Evolutionary conservation across 2,113 vertebrate species (phyloP).

Genomic region (Leptosomus discolor): DNA sequence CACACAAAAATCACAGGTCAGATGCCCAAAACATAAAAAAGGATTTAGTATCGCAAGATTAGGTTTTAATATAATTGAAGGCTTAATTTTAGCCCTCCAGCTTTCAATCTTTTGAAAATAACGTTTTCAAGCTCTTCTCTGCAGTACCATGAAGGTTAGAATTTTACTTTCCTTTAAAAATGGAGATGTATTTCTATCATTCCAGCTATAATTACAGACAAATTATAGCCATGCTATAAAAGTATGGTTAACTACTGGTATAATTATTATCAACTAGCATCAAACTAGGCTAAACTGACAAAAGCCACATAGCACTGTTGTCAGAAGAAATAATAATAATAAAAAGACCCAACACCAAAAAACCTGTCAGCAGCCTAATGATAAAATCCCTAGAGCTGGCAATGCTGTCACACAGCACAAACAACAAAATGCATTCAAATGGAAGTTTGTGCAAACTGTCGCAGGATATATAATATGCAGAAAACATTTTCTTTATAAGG

Average conservation of each 20-base stretch:
- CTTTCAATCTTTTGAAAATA: constrained; percentile 8
- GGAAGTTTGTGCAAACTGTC: background rate
- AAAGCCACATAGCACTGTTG: background rate
- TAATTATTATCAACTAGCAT: constrained; percentile 9
- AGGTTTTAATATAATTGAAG: background rate
- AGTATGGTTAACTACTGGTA: background rate
- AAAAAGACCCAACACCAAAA: background rate
- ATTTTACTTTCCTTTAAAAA: background rate
- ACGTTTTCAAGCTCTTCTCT: background rate
- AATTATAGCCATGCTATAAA: background rate
- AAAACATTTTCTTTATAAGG: background rate
- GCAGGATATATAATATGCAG: background rate
- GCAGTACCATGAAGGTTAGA: background rate
- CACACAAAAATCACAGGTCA: background rate
- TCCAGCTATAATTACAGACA: background rate
- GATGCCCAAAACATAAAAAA: background rate
- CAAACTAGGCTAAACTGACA: constrained; percentile 20
- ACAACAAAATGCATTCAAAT: background rate
- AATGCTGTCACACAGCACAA: background rate
- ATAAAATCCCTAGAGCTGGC: background rate
- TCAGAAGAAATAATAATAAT: background rate
- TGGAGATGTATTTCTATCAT: background rate
- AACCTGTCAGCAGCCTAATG: background rate
- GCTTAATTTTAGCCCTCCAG: constrained; percentile 42
- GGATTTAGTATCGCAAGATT: constrained; percentile 15